Base-by-base conservation (phyloP, 2,888 invertebrate species). In the Venusia cambrica region DNA sequence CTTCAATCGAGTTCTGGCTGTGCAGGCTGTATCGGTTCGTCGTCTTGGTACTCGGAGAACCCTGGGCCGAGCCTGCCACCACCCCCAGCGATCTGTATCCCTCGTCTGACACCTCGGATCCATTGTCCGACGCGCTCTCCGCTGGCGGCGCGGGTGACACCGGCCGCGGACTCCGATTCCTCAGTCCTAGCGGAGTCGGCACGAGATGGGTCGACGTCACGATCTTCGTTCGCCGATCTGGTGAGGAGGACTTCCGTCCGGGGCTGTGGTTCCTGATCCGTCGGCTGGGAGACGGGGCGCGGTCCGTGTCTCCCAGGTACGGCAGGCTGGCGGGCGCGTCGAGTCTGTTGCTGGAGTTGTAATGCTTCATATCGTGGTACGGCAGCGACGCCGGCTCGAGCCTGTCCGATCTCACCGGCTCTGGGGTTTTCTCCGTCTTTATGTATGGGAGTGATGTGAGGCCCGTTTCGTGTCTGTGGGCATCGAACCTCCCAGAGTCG, bases 31-130 rank as follows among this genome's bases (percentile, higher is more conserved):
- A 89, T 60, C 92, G 80, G 48, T 92, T 91, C 44, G 87, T 88
- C 1, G 88, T 90, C 54, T 89, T 89, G 46, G 73, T 78, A 0
- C 74, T 72, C 0, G 88, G 87, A 1, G 87, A 83, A 0, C 83
- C 81, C 33, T 87, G 85, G 0, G 85, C 89, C 18, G 87, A 88
- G 1, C 81, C 81, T 1, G 85, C 84, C 10, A 88, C 91, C 24
- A 94, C 89, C 0, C 94, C 94, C 57, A 94, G 75, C 62, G 94
- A 94, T 57, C 94, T 90, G 71, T 95, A 95, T 0, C 95, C 95
- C 62, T 95, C 95, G 70, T 95, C 95, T 11, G 94, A 94, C 10
- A 94, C 93, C 68, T 95, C 94, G 36, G 94, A 94, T 4, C 94
- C 93, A 52, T 94, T 94, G 66, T 94, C 94, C 31, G 94, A 92